These are phyloP conservation scores for Toxonevra muliebris DNA, from an alignment of 2,888 invertebrate genomes.

Conservation along the genomic window DNA sequence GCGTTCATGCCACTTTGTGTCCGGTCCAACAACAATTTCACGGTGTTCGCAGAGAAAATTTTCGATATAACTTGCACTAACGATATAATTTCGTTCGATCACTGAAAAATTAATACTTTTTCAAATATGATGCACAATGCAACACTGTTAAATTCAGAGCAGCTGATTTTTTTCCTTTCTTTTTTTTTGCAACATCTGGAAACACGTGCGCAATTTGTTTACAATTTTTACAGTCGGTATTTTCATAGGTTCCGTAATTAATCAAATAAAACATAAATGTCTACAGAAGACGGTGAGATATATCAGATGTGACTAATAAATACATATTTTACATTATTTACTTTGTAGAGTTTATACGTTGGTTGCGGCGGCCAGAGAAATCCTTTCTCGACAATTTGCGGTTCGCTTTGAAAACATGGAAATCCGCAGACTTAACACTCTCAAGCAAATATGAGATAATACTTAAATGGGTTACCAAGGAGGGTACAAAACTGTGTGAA, in stretches of 20 bases:
- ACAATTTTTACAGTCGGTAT: conserved; percentile 28
- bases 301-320: neutral
- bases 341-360: conserved; percentile 54
- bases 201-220: conserved; percentile 40
- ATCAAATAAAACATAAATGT: conserved; percentile 37
- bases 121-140: too few relatives aligned
- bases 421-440: conserved; percentile 57
- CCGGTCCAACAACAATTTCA: too few relatives aligned
- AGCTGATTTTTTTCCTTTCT: too few relatives aligned
- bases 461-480: conserved; percentile 53
- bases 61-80: too few relatives aligned
- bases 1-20: too few relatives aligned
- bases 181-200: conserved; percentile 11
- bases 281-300: conserved; percentile 41
- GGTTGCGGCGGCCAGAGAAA: conserved; percentile 56
- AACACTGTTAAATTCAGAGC: too few relatives aligned
- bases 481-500: conserved; percentile 27
- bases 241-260: neutral
- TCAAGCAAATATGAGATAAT: conserved; percentile 58
- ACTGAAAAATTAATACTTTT: too few relatives aligned
- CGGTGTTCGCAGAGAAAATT: too few relatives aligned
- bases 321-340: neutral
- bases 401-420: conserved; percentile 62
- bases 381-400: conserved; percentile 52
- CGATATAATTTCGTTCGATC: too few relatives aligned